Conservation (phyloP, 2,888 invertebrate species). For the Blastobasis adustella region DNA sequence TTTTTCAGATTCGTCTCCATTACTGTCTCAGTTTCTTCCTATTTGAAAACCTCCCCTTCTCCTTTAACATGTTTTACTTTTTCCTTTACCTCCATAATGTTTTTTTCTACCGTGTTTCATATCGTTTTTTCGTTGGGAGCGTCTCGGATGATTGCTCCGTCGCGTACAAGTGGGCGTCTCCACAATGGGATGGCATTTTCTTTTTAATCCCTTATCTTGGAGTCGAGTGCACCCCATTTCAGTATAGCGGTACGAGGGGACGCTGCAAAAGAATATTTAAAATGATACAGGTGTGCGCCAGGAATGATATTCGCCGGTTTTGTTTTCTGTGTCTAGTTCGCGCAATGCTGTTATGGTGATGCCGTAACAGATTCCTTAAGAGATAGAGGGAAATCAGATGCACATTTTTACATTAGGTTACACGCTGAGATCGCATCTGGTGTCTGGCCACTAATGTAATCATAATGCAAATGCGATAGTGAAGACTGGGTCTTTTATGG, state of each 20-base stretch:
- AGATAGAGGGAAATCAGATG: no score
- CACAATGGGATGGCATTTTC: constrained; percentile 50
- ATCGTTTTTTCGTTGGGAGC: constrained; percentile 30
- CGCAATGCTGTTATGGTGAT: neutral
- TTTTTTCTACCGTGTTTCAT: constrained; percentile 30
- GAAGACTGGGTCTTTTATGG: no score
- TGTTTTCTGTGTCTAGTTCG: neutral
- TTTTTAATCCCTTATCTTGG: constrained; percentile 56
- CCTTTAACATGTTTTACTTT: constrained; percentile 32
- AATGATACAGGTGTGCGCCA: constrained; percentile 35
- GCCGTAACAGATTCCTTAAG: no score
- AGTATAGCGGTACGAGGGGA: constrained; percentile 21
- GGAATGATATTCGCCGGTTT: constrained; percentile 3
- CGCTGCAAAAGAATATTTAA: constrained; percentile 32
- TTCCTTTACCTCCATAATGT: constrained; percentile 28
- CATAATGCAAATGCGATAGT: no score
- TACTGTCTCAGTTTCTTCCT: constrained; percentile 16
- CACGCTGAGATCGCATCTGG: no score
- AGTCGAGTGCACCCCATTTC: constrained; percentile 24
- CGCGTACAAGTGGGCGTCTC: constrained; percentile 32
- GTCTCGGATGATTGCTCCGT: constrained; percentile 44
- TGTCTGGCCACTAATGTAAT: no score
- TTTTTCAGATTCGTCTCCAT: constrained; percentile 22
- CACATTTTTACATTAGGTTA: no score
- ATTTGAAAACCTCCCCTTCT: constrained; percentile 15